Evolutionary conservation across 2,113 vertebrate genomes (phyloP), one percentile per base, ranked within the genome.

Genomic region (Cisticola juncidis): DNA sequence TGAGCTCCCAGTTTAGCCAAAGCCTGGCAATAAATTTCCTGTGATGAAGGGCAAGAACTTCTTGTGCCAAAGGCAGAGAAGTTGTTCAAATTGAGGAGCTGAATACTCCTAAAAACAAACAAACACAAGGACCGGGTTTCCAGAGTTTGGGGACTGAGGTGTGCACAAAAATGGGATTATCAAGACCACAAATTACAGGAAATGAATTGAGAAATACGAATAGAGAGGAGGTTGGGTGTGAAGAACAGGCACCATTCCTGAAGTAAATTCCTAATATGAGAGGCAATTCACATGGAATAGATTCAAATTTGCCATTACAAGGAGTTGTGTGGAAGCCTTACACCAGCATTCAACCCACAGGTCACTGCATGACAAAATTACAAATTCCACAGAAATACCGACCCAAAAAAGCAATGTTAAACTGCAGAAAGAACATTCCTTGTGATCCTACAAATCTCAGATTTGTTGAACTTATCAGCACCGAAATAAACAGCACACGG

Each of bases 381-480:
- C 36, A 33, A 22, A 33, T 50, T 38, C 44, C 70, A 61, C n/a
- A 66, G 36, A 72, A 65, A 38, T 12, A 5, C 3, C 23, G 65
- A 23, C 66, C 66, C 38, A 18, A 60, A 29, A 33, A 58, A 13
- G 0, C 3, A 29, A n/a, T 0, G 4, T 20, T n/a, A 21, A 11
- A 36, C 25, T 15, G 33, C 42, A 4, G 5, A 24, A 28, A 36
- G n/a, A 68, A 36, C 10, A 2, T 45, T 68, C 21, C 31, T 56
- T 12, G 3, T 5, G 11, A 48, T 1, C 2, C 53, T 15, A 11
- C 21, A 54, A 11, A n/a, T 47, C 7, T 28, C 11, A 16, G 19
- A 19, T 25, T 15, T 14, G 12, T 11, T 16, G 9, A 19, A n/a
- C 3, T 48, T 58, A 29, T 25, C 71, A 13, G 40, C 12, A 4